These are phyloP conservation scores for Steinernema feltiae DNA, from an alignment of 1,140 invertebrate species.

Conservation along the genomic window DNA sequence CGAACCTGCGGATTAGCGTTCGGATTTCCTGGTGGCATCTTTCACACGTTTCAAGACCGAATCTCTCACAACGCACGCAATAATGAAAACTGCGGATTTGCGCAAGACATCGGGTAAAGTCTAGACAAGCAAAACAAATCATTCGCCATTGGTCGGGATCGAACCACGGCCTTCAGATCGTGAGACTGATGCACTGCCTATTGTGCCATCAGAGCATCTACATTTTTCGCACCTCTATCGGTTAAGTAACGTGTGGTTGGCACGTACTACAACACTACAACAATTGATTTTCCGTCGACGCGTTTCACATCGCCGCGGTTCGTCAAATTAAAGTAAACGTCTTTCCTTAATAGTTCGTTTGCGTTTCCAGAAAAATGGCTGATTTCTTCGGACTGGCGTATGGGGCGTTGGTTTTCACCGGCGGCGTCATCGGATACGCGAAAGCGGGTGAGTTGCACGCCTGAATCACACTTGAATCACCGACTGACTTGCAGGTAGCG, in stretches of 20 bases:
- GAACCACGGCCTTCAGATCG: slow-evolving; percentile 83
- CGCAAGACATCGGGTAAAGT: too few relatives aligned
- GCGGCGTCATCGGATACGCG: neutral
- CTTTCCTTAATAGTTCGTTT: neutral
- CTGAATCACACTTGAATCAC: neutral
- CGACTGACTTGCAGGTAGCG: neutral
- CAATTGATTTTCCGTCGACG: neutral
- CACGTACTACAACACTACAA: neutral
- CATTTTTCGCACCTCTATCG: neutral
- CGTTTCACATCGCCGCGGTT: neutral
- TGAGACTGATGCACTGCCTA: slow-evolving; percentile 91
- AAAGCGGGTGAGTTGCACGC: neutral
- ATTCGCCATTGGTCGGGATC: neutral
- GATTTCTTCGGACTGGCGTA: neutral
- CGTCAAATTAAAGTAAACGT: neutral
- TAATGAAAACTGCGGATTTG: too few relatives aligned
- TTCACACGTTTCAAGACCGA: too few relatives aligned
- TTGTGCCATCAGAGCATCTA: slow-evolving; percentile 67
- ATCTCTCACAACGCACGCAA: too few relatives aligned
- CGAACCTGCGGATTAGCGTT: too few relatives aligned
- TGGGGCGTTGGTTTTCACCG: neutral
- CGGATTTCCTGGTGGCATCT: too few relatives aligned
- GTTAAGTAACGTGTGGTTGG: neutral
- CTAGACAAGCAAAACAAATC: too few relatives aligned
- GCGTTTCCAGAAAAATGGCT: neutral